Evolutionary conservation across 2,797 vertebrate genomes (phyloP).

Genomic region (Atherinosoma microstoma): DNA sequence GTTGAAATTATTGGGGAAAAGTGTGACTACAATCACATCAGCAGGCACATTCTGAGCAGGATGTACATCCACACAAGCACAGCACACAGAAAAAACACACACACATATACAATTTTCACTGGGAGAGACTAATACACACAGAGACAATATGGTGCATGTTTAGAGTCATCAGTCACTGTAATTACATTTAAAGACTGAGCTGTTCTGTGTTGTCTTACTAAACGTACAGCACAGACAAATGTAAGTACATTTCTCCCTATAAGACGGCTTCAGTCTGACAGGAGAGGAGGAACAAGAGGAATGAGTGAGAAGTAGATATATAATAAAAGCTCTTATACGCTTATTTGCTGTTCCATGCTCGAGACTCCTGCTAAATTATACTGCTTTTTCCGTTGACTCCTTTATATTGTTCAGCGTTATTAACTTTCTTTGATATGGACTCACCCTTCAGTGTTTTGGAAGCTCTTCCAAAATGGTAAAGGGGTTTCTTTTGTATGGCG

Average conservation of each 20-base stretch:
- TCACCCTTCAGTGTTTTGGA: not conserved
- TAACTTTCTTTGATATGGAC: not conserved
- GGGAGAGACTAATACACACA: constrained; percentile 13
- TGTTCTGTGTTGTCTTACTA: constrained; percentile 35
- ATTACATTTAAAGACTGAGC: constrained; percentile 49
- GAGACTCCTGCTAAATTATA: not conserved
- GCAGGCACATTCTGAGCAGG: not conserved
- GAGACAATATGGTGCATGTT: not conserved
- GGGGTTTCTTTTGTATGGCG: not conserved
- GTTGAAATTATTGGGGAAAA: not conserved
- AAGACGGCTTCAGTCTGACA: not conserved
- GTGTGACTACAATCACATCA: constrained; percentile 1
- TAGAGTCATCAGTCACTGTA: constrained; percentile 50
- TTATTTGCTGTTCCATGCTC: not conserved
- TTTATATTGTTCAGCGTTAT: not conserved
- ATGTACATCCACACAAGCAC: not conserved
- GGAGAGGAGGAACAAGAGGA: not conserved
- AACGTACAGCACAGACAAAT: constrained; percentile 26
- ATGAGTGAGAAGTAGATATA: not conserved
- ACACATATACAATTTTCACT: not conserved
- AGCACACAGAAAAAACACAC: not conserved
- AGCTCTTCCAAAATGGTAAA: not conserved
- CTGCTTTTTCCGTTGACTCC: too few relatives aligned
- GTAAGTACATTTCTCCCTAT: constrained; percentile 54
- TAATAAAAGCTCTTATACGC: not conserved